Conservation (phyloP, 1,140 invertebrate species). For the Drosophila murphyi region DNA sequence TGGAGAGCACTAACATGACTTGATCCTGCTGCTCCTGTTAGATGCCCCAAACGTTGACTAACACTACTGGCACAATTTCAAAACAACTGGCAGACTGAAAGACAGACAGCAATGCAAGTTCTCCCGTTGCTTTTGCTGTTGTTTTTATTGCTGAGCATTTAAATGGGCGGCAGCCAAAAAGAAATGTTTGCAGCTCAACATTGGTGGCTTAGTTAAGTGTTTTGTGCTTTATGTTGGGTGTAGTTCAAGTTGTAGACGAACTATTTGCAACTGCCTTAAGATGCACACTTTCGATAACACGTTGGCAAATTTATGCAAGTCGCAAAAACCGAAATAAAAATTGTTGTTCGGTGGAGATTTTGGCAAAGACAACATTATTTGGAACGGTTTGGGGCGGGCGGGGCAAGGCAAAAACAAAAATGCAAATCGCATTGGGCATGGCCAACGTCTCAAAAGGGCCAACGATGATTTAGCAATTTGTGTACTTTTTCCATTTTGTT, state of each 20-base stretch:
- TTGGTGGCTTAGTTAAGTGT: constrained; percentile 5
- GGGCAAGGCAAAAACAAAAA: constrained; percentile 20
- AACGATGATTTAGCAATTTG: constrained; percentile 74
- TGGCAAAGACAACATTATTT: constrained; percentile 52
- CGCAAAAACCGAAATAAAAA: constrained; percentile 45
- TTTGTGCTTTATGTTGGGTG: constrained; percentile 28
- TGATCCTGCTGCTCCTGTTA: constrained; percentile 77
- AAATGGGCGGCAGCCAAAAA: constrained; percentile 22
- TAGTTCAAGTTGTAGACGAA: constrained; percentile 34
- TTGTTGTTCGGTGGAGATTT: constrained; percentile 38
- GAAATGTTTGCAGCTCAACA: constrained; percentile 4
- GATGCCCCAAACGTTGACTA: constrained; percentile 11
- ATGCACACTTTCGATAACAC: constrained; percentile 80
- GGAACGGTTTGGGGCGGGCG: background rate
- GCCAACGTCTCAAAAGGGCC: constrained; percentile 53
- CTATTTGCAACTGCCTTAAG: constrained; percentile 62
- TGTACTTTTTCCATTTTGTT: constrained; percentile 27
- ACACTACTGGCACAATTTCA: constrained; percentile 55
- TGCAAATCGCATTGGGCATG: constrained; percentile 54
- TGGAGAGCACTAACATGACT: constrained; percentile 66
- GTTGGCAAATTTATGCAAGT: constrained; percentile 70
- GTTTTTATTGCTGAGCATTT: constrained; percentile 41
- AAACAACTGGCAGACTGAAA: constrained; percentile 6
- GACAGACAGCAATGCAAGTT: constrained; percentile 4
- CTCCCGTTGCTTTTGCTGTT: constrained; percentile 37